Evolutionary conservation across 2,113 vertebrate genomes (phyloP).

Genomic region (Pandion haliaetus): DNA sequence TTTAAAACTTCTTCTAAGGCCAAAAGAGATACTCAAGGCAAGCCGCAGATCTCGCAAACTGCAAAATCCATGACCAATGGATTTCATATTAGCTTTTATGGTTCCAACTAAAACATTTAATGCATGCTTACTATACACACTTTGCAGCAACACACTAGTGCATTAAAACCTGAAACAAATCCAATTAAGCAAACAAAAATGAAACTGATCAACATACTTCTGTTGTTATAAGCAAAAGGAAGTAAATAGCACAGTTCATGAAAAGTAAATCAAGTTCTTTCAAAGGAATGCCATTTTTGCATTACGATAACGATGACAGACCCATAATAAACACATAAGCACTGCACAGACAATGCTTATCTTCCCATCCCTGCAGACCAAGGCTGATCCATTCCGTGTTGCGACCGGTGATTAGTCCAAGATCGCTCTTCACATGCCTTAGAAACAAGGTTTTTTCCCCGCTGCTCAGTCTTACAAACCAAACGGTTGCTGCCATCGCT

Average conservation of each 20-base stretch:
- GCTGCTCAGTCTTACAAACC: neutral
- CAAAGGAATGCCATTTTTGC: neutral
- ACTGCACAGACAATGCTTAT: neutral
- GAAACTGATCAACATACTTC: neutral
- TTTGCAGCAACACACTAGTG: neutral
- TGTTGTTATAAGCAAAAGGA: neutral
- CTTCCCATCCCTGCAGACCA: neutral
- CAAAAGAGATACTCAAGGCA: neutral
- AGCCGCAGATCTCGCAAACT: neutral
- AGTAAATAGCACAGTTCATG: neutral
- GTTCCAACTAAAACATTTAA: neutral
- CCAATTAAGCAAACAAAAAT: neutral
- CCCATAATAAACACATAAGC: neutral
- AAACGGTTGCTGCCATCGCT: accelerated
- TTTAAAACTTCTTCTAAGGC: neutral
- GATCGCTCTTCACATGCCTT: accelerated
- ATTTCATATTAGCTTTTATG: neutral
- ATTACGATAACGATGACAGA: accelerated
- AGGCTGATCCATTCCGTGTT: neutral
- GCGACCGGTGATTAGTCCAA: neutral
- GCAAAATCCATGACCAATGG: neutral
- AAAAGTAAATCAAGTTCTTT: neutral
- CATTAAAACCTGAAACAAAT: neutral
- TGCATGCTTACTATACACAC: neutral
- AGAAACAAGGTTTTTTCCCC: neutral